phyloP scores from a whole-genome alignment of 2,797 vertebrate species.

The Anguilla pacifica region DNA sequence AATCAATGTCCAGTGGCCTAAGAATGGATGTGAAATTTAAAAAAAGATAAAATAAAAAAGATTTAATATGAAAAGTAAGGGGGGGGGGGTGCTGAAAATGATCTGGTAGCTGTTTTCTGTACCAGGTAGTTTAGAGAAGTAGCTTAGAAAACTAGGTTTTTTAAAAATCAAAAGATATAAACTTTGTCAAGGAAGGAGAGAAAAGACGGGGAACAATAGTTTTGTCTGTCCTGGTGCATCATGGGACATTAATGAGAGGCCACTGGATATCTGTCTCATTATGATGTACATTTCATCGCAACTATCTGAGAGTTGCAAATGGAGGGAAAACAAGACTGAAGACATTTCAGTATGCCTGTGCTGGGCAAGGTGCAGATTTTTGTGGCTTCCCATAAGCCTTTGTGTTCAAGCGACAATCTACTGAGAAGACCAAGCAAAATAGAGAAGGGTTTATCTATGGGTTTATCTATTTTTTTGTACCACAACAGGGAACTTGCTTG shows the following conservation, averaged over 20 bases:
- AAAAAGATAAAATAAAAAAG: conserved; percentile 72
- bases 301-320: conserved; percentile 60
- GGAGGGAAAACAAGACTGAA: conserved; percentile 43
- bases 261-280: conserved; percentile 72
- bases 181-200: conserved; percentile 64
- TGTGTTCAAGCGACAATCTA: conserved; percentile 82
- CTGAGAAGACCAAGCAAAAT: conserved; percentile 76
- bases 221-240: conserved; percentile 57
- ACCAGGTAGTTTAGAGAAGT: conserved; percentile 65
- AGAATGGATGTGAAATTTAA: conserved; percentile 55
- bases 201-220: conserved; percentile 32
- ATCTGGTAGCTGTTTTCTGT: conserved; percentile 73
- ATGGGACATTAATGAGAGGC: conserved; percentile 64
- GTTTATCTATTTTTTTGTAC: conserved; percentile 63
- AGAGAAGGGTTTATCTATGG: conserved; percentile 62
- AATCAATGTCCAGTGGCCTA: conserved; percentile 80
- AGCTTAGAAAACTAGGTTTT: conserved; percentile 67
- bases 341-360: conserved; percentile 56
- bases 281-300: conserved; percentile 64
- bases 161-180: conserved; percentile 55
- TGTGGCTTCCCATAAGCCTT: conserved; percentile 69
- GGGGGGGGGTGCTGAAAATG: conserved; percentile 30
- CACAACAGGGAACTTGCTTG: conserved; percentile 60
- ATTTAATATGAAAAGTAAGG: conserved; percentile 46
- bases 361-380: conserved; percentile 65